A percentile compares a stretch with the other conserved stretches of the same genome.
Evolutionary conservation across 92 coral and sea anemone species (phyloP).

Genomic region (Palythoa caribaeorum): DNA sequence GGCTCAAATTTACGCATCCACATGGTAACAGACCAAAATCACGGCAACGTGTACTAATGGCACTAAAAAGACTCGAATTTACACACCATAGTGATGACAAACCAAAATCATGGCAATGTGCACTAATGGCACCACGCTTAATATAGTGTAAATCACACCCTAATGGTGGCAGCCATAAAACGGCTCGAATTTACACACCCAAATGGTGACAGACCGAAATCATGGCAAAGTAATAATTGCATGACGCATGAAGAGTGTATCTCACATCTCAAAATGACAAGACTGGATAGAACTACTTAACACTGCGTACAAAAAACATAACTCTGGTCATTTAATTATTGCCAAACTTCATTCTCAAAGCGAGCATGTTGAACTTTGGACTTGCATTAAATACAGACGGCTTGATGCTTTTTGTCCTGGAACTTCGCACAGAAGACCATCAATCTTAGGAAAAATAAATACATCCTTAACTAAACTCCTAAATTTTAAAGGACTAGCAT

Average conservation of each 20-base stretch:
- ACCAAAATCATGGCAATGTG: not conserved
- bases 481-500: not conserved
- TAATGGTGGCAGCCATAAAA: not conserved
- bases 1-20: not conserved
- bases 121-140: not conserved
- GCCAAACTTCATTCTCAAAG: constrained; percentile 50
- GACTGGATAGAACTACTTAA: no score
- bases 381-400: constrained; percentile 49
- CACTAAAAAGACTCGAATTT: not conserved
- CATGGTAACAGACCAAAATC: not conserved
- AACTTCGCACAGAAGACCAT: constrained; percentile 46
- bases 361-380: constrained; percentile 53
- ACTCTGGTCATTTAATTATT: not conserved
- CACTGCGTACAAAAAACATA: not conserved
- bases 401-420: constrained; percentile 44
- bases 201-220: not conserved
- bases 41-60: constrained; percentile 1
- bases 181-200: not conserved
- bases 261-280: not conserved
- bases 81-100: not conserved
- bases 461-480: constrained; percentile 12
- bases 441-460: constrained; percentile 26
- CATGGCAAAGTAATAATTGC: not conserved
- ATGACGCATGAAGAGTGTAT: not conserved
- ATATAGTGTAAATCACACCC: not conserved